A percentile compares a stretch with the other conserved stretches of the same genome.
Evolutionary conservation across 2,113 vertebrate genomes (phyloP).

Genomic region (Regulus satrapa): DNA sequence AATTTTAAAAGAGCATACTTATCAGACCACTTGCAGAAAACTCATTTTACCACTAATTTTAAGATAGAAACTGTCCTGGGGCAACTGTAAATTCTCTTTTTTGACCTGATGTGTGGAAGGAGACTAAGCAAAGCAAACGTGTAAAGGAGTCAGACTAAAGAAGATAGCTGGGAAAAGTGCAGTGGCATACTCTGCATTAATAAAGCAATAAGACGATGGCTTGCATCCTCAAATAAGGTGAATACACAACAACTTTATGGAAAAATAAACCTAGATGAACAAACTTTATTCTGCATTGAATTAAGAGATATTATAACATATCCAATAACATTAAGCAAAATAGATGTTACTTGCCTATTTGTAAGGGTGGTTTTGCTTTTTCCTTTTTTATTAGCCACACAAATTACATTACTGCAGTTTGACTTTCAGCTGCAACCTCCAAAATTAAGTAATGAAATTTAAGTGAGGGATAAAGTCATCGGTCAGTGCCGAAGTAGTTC

Average conservation of each 20-base stretch:
- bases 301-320: background rate
- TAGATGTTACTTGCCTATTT: background rate
- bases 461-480: background rate
- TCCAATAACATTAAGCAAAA: accelerated
- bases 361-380: background rate
- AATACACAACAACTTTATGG: background rate
- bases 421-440: background rate
- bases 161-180: background rate
- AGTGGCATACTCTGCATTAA: background rate
- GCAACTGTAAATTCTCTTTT: background rate
- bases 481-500: background rate
- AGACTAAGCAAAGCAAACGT: background rate
- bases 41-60: background rate
- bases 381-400: background rate
- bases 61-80: background rate
- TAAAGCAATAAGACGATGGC: background rate
- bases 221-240: background rate
- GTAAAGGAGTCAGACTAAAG: background rate
- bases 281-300: background rate
- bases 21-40: background rate
- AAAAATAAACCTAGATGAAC: background rate
- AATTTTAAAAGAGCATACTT: background rate
- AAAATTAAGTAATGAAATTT: background rate
- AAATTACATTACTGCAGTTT: background rate
- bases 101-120: background rate